Evolutionary conservation across 2,888 invertebrate species (phyloP), one percentile per base, ranked within the genome.

Genomic region (Bursaphelenchus okinawaensis): DNA sequence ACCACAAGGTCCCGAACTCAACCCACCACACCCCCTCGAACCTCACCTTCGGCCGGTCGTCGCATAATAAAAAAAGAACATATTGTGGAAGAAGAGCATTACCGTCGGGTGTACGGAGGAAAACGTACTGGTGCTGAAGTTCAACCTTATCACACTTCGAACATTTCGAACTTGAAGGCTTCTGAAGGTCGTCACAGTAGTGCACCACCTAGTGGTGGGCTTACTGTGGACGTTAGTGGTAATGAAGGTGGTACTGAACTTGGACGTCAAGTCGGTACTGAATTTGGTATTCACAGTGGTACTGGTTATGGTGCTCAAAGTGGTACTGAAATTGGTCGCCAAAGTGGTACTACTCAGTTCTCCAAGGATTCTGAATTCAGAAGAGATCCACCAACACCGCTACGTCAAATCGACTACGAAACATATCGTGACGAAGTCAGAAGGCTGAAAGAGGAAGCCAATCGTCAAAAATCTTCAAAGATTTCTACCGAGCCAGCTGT

Each of bases 401-500:
- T 59, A 19, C 55, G 68, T 19, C 40, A 70, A 19, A 73, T 73
- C 54, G 71, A 71, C 62, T 71, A 61, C 55, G 60, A 66, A 22
- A 70, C 72, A 7, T 71, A 73, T 60, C 62, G 55, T 16, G 52
- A 52, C 8, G 71, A 71, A 55, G 66, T 71, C 31, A 64, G 66
- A 29, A 60, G 67, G 19, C 63, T 71, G 26, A 67, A 71, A 40
- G 31, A 55, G 24, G 54, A 70, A 28, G 68, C 69, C 6, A 54
- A 55, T 12, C 50, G 23, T 3, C 12, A 40, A n/a, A 40, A 40
- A n/a, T 16, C 40, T 1, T 16, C 16, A 3, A 40, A 16, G 12
- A n/a, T 40, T n/a, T n/a, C 40, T 12, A 12, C 40, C 2, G 40
- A 40, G n/a, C 40, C 40, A n/a, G 40, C 40, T 3, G n/a, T 40